phyloP scores from a whole-genome alignment of 2,888 invertebrate species.

The Patella ulyssiponensis region DNA sequence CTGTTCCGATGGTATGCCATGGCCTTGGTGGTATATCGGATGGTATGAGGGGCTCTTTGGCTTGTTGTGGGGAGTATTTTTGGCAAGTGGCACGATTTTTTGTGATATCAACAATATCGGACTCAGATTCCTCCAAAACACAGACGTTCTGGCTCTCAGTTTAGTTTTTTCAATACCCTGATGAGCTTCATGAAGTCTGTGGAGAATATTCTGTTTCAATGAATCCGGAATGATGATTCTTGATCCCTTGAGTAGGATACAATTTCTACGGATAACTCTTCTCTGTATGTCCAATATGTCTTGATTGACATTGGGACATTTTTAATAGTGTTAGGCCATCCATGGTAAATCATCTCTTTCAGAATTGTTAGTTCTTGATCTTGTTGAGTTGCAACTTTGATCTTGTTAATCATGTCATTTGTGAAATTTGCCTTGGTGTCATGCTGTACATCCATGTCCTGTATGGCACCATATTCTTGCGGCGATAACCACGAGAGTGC shows the following conservation, averaged over 20 bases:
- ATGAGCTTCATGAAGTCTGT: constrained; percentile 17
- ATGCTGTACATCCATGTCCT: neutral
- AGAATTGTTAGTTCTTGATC: constrained; percentile 24
- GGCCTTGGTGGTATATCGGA: constrained; percentile 12
- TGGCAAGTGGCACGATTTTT: constrained; percentile 16
- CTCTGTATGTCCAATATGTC: constrained; percentile 30
- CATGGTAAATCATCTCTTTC: constrained; percentile 21
- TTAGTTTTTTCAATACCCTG: neutral
- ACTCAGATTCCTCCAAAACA: constrained; percentile 36
- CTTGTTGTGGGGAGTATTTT: constrained; percentile 15
- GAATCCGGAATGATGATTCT: neutral
- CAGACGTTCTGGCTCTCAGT: constrained; percentile 19
- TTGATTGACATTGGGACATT: constrained; percentile 6
- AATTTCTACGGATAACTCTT: constrained; percentile 32
- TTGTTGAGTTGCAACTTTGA: constrained; percentile 1
- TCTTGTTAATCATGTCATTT: neutral
- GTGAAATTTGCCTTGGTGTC: constrained; percentile 10
- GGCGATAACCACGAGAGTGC: constrained; percentile 23
- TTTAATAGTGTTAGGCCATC: constrained; percentile 22
- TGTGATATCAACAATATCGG: constrained; percentile 26
- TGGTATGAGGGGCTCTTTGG: constrained; percentile 14
- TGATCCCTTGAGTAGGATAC: constrained; percentile 23
- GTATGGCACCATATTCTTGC: neutral
- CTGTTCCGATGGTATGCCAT: constrained; percentile 20
- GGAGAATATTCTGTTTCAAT: constrained; percentile 12